A percentile compares a stretch with the other conserved stretches of the same genome.
Conservation (phyloP, 2,113 vertebrate species). For the Vulpes vulpes region DNA sequence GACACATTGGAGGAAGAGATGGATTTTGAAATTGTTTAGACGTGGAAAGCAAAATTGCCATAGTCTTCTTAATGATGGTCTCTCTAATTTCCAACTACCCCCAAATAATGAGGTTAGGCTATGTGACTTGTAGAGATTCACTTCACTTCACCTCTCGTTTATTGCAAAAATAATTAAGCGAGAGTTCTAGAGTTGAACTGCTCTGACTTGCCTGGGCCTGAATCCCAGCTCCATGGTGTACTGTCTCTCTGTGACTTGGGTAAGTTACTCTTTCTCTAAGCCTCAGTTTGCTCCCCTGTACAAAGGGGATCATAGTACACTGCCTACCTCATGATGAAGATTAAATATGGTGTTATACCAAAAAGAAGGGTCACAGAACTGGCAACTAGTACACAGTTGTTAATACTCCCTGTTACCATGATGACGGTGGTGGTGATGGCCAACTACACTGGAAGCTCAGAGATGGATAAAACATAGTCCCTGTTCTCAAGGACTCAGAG, state of each 20-base stretch:
- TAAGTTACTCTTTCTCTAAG: neutral
- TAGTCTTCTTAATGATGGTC: neutral
- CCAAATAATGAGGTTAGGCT: neutral
- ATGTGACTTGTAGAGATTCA: neutral
- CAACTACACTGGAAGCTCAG: neutral
- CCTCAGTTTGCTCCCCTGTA: neutral
- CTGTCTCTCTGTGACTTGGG: neutral
- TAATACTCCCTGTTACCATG: neutral
- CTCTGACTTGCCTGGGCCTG: neutral
- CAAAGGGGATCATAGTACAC: neutral
- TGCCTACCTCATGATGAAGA: neutral
- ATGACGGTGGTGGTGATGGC: neutral
- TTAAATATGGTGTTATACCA: neutral
- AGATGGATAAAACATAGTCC: neutral
- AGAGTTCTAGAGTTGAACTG: neutral
- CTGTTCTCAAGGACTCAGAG: neutral
- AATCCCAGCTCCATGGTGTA: neutral
- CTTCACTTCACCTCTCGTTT: slow-evolving; percentile 23
- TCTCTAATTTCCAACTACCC: neutral
- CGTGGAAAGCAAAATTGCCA: neutral
- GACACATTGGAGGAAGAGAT: neutral
- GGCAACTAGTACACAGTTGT: neutral
- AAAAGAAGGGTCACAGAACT: neutral
- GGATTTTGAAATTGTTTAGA: slow-evolving; percentile 15
- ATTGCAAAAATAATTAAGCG: neutral